Base-by-base conservation (phyloP, 2,113 vertebrate genomes). In the Eurypyga helias region DNA sequence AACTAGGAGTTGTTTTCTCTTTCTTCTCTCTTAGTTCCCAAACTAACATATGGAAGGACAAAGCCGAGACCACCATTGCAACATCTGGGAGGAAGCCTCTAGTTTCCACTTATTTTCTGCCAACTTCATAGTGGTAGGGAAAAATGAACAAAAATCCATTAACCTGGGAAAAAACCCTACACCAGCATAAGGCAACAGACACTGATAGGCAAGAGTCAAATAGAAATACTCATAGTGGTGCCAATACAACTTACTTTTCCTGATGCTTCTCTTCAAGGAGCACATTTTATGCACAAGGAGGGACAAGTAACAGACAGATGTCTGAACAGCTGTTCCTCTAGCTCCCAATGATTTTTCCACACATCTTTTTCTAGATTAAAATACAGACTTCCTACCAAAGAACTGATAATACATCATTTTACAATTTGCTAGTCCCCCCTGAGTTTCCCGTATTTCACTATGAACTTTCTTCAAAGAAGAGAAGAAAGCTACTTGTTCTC, bases 61-160 rank as follows among this genome's bases (percentile, higher is more conserved):
- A 90, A 89, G 17, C 11, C n/a, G 87, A 83, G 54, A 57, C 25
- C 28, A 77, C 21, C 4, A 34, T 3, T 62, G 81, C 72, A 78
- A 61, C 25, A 58, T 23, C 29, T 78, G 34, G 51, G 65, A 89
- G n/a, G 25, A 87, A 75, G 64, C 25, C 62, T 71, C 76, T 57
- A 73, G 45, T n/a, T 95, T 65, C 72, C 72, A 78, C 28, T 66
- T 61, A 49, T 24, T 87, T 93, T 81, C 51, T 94, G 87, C 41
- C 60, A 93, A 77, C 46, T 61, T 72, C 15, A 8, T 3, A 77
- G 45, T 9, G 87, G 18, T 20, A 73, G 24, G 26, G 55, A 77
- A 80, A 92, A 79, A 83, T 28, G 82, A 89, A 49, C 7, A 85
- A 80, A 89, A 89, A 29, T 28, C 46, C 46, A 49, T 41, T 62